These are phyloP conservation scores for Trypoxylus dichotomus DNA, from an alignment of 1,140 invertebrate genomes.

Conservation along the genomic window DNA sequence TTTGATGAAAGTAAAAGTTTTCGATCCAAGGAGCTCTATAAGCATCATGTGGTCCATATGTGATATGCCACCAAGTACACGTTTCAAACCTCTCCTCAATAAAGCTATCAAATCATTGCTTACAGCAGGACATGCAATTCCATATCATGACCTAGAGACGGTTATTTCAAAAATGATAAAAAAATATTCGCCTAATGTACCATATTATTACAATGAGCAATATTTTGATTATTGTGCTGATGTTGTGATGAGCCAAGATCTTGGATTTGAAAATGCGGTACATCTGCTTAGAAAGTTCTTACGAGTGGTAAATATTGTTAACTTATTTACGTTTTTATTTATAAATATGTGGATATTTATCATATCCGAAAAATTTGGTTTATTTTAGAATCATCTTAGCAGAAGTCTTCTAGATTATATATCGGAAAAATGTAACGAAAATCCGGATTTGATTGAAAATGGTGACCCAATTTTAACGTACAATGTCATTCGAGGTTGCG, in stretches of 20 bases:
- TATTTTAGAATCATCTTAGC: constrained; percentile 57
- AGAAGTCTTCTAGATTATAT: constrained; percentile 60
- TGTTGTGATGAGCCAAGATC: constrained; percentile 55
- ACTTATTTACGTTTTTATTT: background rate
- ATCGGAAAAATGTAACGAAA: constrained; percentile 52
- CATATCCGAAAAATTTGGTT: background rate
- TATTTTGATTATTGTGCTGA: constrained; percentile 57
- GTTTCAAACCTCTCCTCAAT: constrained; percentile 54
- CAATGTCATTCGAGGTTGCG: constrained; percentile 56
- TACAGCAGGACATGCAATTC: background rate
- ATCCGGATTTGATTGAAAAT: constrained; percentile 49
- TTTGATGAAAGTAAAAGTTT: constrained; percentile 53
- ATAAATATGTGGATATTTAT: background rate
- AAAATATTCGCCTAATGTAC: constrained; percentile 51
- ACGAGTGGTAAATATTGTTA: constrained; percentile 57
- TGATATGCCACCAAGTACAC: constrained; percentile 50
- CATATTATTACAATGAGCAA: constrained; percentile 61
- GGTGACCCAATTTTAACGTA: constrained; percentile 51
- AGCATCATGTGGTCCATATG: constrained; percentile 58
- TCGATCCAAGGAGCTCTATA: constrained; percentile 54
- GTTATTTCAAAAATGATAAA: constrained; percentile 54
- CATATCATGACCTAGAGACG: constrained; percentile 52
- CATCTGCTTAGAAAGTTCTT: constrained; percentile 57
- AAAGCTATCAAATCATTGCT: constrained; percentile 43
- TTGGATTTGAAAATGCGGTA: constrained; percentile 57